Conservation (phyloP, 2,797 vertebrate genomes). For the Scomberomorus guttatus region DNA sequence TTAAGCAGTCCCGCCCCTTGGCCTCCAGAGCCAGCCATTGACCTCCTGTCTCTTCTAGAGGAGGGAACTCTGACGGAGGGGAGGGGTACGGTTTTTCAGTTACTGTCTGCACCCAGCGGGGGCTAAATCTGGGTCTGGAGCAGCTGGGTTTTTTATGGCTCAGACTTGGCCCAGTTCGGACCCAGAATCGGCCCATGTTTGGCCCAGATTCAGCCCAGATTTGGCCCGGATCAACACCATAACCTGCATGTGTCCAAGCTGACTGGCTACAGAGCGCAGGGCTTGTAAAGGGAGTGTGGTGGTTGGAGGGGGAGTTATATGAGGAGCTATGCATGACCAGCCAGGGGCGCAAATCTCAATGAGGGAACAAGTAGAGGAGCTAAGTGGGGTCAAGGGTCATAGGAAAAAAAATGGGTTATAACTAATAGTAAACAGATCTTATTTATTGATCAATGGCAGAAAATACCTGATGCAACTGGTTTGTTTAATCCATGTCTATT, state of each 20-base stretch:
- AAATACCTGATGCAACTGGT: slow-evolving; percentile 74
- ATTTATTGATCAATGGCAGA: slow-evolving; percentile 54
- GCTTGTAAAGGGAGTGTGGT: slow-evolving; percentile 59
- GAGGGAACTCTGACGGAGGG: slow-evolving; percentile 80
- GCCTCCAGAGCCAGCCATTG: slow-evolving; percentile 80
- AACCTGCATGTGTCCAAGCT: slow-evolving; percentile 77
- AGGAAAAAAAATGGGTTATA: slow-evolving; percentile 46
- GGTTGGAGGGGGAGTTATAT: slow-evolving; percentile 61
- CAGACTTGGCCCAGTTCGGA: slow-evolving; percentile 14
- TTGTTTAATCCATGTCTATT: neutral
- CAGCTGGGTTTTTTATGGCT: slow-evolving; percentile 50
- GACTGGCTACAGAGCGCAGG: slow-evolving; percentile 72
- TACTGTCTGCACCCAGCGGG: slow-evolving; percentile 72
- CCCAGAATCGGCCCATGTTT: slow-evolving; percentile 39
- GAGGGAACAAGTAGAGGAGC: slow-evolving; percentile 58
- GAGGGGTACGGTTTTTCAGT: slow-evolving; percentile 81
- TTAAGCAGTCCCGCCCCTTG: slow-evolving; percentile 74
- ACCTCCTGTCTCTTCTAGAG: slow-evolving; percentile 83
- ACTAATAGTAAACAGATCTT: slow-evolving; percentile 20
- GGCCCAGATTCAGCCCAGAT: slow-evolving; percentile 76
- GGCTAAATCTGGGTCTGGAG: slow-evolving; percentile 80
- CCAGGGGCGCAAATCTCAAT: slow-evolving; percentile 63
- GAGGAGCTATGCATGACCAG: slow-evolving; percentile 73
- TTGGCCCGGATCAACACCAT: slow-evolving; percentile 75
- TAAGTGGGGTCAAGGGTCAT: slow-evolving; percentile 57